phyloP scores from a whole-genome alignment of 2,113 vertebrate genomes.

The Leiothrix lutea region DNA sequence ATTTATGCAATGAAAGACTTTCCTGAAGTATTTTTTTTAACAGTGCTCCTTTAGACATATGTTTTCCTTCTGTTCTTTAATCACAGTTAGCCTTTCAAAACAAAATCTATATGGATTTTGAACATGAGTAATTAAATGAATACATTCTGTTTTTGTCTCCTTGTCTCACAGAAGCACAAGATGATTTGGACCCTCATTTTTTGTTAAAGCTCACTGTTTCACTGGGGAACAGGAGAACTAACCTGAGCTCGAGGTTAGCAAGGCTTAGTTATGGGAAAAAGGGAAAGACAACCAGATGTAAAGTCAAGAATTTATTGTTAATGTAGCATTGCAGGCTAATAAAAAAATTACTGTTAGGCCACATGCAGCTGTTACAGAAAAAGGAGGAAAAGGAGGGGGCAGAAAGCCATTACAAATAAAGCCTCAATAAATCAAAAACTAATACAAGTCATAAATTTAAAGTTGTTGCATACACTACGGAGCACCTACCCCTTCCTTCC shows the following conservation, averaged over 20 bases:
- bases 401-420: neutral
- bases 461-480: neutral
- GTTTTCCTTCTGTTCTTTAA: constrained; percentile 65
- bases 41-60: constrained; percentile 33
- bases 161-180: neutral
- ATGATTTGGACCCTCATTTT: neutral
- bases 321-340: neutral
- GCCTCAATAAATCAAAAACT: neutral
- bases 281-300: neutral
- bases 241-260: neutral
- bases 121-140: constrained; percentile 31
- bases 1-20: constrained; percentile 10
- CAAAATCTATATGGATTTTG: constrained; percentile 51
- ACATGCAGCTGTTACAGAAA: neutral
- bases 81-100: constrained; percentile 56
- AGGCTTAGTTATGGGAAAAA: neutral
- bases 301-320: neutral
- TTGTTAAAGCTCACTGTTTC: neutral
- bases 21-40: constrained; percentile 44
- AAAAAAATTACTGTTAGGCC: neutral
- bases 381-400: neutral
- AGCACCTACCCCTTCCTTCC: neutral
- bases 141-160: neutral
- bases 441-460: neutral
- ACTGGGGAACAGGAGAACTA: neutral